Percentiles rank a stretch among this genome's conserved stretches.
Conservation (phyloP, 2,888 invertebrate genomes). For the Chorisops tibialis region DNA sequence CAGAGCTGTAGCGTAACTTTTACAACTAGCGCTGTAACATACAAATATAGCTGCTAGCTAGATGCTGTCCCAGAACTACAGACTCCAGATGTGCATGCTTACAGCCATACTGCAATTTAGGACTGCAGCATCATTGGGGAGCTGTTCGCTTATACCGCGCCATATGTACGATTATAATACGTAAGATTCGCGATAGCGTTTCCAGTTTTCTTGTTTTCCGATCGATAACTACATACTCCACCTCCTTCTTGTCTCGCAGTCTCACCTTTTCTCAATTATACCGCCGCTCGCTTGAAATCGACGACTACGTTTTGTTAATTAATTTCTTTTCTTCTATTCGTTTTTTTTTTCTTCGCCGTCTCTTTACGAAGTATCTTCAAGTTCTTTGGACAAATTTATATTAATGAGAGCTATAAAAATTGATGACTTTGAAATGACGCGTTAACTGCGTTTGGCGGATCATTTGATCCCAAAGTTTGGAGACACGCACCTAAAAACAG, state of each 20-base stretch:
- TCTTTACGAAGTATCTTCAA: neutral
- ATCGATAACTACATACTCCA: no score
- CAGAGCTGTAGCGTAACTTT: no score
- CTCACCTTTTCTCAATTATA: no score
- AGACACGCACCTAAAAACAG: no score
- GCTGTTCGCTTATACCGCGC: slow-evolving; percentile 9
- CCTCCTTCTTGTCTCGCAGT: no score
- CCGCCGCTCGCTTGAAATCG: neutral
- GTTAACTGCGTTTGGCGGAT: slow-evolving; percentile 18
- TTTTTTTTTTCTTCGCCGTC: neutral
- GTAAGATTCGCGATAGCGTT: slow-evolving; percentile 8
- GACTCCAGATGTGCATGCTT: no score
- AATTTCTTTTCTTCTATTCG: slow-evolving; percentile 19
- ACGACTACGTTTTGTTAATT: slow-evolving; percentile 20
- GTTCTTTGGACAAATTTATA: slow-evolving; percentile 50
- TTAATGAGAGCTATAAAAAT: slow-evolving; percentile 54
- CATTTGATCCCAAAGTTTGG: neutral
- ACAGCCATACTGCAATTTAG: no score
- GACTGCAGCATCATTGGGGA: neutral
- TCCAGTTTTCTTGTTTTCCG: no score
- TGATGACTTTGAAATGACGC: slow-evolving; percentile 36
- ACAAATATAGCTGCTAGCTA: no score
- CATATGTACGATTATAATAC: no score
- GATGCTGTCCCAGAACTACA: no score
- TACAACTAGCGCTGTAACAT: no score